Evolutionary conservation across 2,797 vertebrate genomes (phyloP).

Genomic region (Enteromius unitaeniatus): DNA sequence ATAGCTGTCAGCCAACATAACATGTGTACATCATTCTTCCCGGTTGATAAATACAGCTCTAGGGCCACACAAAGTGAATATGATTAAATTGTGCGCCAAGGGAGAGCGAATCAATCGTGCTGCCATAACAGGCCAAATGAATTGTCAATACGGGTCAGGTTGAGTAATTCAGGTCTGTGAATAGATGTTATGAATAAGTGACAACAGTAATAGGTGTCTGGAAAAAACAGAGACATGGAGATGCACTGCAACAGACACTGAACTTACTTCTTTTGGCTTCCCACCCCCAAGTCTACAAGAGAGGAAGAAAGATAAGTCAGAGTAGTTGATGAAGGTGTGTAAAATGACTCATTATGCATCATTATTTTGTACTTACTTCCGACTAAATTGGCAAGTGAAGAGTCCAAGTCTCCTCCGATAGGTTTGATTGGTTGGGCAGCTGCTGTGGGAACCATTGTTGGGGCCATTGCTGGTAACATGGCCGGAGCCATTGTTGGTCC

Average conservation of each 20-base stretch:
- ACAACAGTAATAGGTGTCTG: slow-evolving; percentile 11
- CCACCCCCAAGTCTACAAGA: slow-evolving; percentile 93
- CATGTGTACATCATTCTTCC: slow-evolving; percentile 1
- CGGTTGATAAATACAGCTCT: not conserved
- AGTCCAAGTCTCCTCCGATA: slow-evolving; percentile 92
- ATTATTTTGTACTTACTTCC: slow-evolving; percentile 85
- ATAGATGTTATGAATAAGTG: slow-evolving; percentile 8
- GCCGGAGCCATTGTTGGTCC: slow-evolving; percentile 33
- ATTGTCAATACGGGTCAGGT: slow-evolving; percentile 30
- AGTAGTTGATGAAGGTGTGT: not conserved
- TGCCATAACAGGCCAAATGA: slow-evolving; percentile 2
- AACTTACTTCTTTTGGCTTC: slow-evolving; percentile 94
- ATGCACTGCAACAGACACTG: slow-evolving; percentile 43
- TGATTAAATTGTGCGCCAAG: slow-evolving; percentile 19
- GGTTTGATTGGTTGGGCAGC: slow-evolving; percentile 83
- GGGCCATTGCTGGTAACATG: slow-evolving; percentile 13
- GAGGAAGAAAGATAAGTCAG: slow-evolving; percentile 16
- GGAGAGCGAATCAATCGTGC: slow-evolving; percentile 8
- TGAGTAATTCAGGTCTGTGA: not conserved
- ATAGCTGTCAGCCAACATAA: slow-evolving; percentile 27
- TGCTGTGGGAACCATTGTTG: slow-evolving; percentile 25
- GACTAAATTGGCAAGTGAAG: slow-evolving; percentile 93
- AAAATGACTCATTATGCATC: not conserved
- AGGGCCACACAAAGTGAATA: slow-evolving; percentile 16
- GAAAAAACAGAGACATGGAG: slow-evolving; percentile 39